Evolutionary conservation across 1,140 invertebrate genomes (phyloP).

Genomic region (Drosophila ambigua): DNA sequence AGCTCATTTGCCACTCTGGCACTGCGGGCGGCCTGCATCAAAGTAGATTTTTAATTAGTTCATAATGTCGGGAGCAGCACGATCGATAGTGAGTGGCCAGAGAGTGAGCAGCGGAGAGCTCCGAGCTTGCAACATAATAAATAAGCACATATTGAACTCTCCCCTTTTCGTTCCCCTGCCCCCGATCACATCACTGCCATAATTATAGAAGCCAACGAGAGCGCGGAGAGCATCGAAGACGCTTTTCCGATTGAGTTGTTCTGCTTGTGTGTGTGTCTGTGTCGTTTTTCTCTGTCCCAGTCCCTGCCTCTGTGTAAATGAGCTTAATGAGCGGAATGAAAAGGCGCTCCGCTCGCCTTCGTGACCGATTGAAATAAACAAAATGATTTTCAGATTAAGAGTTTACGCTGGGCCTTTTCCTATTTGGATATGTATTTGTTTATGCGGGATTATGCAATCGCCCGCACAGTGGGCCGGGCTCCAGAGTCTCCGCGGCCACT

Average conservation of each 20-base stretch:
- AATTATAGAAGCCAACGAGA: slow-evolving; percentile 40
- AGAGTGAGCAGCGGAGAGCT: slow-evolving; percentile 14
- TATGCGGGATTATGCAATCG: slow-evolving; percentile 69
- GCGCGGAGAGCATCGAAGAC: slow-evolving; percentile 10
- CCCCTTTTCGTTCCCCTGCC: slow-evolving; percentile 2
- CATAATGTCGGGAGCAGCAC: slow-evolving; percentile 50
- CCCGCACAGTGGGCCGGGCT: slow-evolving; percentile 61
- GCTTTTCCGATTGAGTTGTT: slow-evolving; percentile 39
- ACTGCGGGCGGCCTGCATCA: slow-evolving; percentile 52
- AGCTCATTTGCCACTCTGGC: slow-evolving; percentile 55
- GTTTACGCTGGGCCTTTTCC: slow-evolving; percentile 18
- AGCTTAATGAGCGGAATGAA: slow-evolving; percentile 66
- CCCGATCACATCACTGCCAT: slow-evolving; percentile 26
- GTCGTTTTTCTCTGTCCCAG: background rate
- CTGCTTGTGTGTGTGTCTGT: background rate
- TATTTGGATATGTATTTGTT: slow-evolving; percentile 55
- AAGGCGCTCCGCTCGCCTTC: slow-evolving; percentile 36
- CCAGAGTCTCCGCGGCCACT: background rate
- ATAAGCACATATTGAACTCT: slow-evolving; percentile 56
- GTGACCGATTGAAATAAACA: slow-evolving; percentile 68
- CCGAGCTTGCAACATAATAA: slow-evolving; percentile 59
- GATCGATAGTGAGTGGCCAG: slow-evolving; percentile 29
- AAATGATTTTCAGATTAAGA: slow-evolving; percentile 74
- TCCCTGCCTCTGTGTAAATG: slow-evolving; percentile 46
- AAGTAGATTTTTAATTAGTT: slow-evolving; percentile 73